Evolutionary conservation across 1,140 invertebrate species (phyloP), one percentile per base, ranked within the genome.

Genomic region (Drosophila erecta): DNA sequence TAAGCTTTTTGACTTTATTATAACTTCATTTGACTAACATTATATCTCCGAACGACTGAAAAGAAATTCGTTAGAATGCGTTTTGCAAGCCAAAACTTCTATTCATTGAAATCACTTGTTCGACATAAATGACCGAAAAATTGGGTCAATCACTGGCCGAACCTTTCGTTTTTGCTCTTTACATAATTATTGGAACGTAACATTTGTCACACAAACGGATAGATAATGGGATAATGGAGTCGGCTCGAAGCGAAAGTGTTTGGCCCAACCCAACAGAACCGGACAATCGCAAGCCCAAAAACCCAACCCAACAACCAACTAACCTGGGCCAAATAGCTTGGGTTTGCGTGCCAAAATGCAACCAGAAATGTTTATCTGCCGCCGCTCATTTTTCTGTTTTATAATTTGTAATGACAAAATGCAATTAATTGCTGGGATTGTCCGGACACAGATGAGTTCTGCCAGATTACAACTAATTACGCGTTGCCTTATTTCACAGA

Each of bases 181-280:
- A 79, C 76, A 89, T 83, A 69, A 79, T 89, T 89, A 89, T 84
- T 89, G 85, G 84, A 89, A 89, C 84, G 84, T 80, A 89, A 89
- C 84, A 77, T 74, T 74, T 86, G 77, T 71, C 66, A 86, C 81
- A 86, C 60, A 80, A 50, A 41, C 43, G 49, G 47, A 53, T 61
- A 37, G 46, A 72, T 62, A 69, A 70, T 57, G 66, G 64, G 46
- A 72, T 62, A 69, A 70, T 57, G 66, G 64, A 70, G 66, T 69
- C 46, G 51, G 61, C 40, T 40, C 47, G 49, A 40, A 71, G 75
- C 71, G 53, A 66, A 89, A 81, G 81, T 86, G 64, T 69, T 44
- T 65, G 59, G 60, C 59, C 60, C 47, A 65, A 46, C 35, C 59
- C 51, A 75, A 33, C 72, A 53, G 72, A 70, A 57, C 41, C 8